Evolutionary conservation across 2,797 vertebrate species (phyloP), one percentile per base, ranked within the genome.

Genomic region (Falco rusticolus): DNA sequence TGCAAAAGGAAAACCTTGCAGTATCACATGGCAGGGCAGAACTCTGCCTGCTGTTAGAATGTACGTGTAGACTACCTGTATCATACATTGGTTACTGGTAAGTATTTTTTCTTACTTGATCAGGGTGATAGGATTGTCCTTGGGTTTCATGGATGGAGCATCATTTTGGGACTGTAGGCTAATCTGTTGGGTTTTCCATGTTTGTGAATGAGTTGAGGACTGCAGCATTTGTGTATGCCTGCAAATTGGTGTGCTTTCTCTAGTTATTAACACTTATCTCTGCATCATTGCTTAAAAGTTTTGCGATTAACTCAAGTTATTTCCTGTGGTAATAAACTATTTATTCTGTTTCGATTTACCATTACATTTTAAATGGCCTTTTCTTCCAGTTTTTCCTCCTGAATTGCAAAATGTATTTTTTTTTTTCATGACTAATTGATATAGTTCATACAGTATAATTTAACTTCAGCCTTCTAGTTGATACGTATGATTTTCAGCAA

Each of bases 31-130:
- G 84, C 96, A 96, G 91, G 91, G 84, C 94, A 95, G 87, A 89
- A 34, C 89, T 96, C 54, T 93, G 72, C 89, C 94, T 94, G 85
- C 93, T 91, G 57, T 97, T 97, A 97, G 95, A 95, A 96, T 96
- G 91, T 97, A 94, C 47, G 47, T 95, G 91, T 96, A 97, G 89
- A 78, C 92, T 92, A 57, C 94, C 71, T 93, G 72, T 96, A n/a
- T 77, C 92, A 89, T 87, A 83, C 87, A 87, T 34, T 92, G 92
- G 41, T 89, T 92, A 71, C 64, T 85, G 96, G 96, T 97, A 92
- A 97, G 96, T 97, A 37, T 43, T 56, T 80, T 69, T 76, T 95
- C 66, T 84, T 6, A 47, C 59, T 91, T 90, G 76, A 33, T 86
- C 28, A 96, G 69, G 51, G 20, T 69, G 65, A n/a, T 81, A 96